Base-by-base conservation (phyloP, 2,888 invertebrate species). In the Dastarcus helophoroides region DNA sequence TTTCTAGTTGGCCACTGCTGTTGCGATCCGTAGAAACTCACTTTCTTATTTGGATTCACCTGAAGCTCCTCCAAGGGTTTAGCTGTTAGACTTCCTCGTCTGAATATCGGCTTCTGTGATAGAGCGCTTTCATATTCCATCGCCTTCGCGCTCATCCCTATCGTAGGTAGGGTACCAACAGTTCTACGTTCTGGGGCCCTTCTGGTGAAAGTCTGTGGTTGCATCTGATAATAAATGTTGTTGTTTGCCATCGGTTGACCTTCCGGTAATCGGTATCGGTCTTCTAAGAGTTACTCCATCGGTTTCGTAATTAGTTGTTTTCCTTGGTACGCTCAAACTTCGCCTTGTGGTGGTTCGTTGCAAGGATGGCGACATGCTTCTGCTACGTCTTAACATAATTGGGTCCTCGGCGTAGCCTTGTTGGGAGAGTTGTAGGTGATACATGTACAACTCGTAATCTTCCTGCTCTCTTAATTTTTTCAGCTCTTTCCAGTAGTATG, bases 401-500 rank as follows among this genome's bases (percentile, higher is more conserved):
- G 56, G 51, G 37, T 58, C 58, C 33, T 56, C 58, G 2, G 47
- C 48, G 30, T 50, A 56, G 13, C 52, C 50, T 23, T 50, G 50
- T 10, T 47, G 44, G 2, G 52, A 44, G 29, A 52, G 39, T 22
- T 46, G 43, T 38, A 51, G 43, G 31, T 59, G 54, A 14, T 50
- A 43, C 25, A 50, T 41, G 21, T 51, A 51, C 21, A 55, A 54
- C 42, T 66, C 67, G 36, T 67, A 63, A 44, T 77, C 76, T 56
- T 76, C 74, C 50, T 70, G 68, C 26, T 71, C 63, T 46, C 73
- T 76, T 35, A 71, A 52, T 52, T 71, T 72, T 48, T 73, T 74
- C 31, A 78, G 55, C 48, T 75, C 74, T 42, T 76, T 73, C 77
- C 77, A 78, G 40, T 76, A 77, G 44, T 73, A 76, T 0, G 73